Conservation (phyloP, 1,140 invertebrate species). For the Carcinoscorpius rotundicauda region DNA sequence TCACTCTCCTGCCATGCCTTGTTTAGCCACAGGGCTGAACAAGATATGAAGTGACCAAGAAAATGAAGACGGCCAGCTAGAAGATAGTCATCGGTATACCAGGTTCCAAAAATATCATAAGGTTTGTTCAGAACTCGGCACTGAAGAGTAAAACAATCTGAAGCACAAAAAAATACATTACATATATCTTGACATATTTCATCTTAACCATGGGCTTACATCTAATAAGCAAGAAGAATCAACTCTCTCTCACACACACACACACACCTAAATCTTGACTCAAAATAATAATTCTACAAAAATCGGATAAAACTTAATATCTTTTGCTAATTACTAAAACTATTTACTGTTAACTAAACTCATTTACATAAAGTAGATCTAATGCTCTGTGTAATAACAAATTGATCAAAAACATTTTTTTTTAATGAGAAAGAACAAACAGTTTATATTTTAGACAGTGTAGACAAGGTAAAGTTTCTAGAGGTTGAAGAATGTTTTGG, state of each 20-base stretch:
- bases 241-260: too few relatives aligned
- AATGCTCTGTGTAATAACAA: too few relatives aligned
- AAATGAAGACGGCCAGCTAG: conserved; percentile 67
- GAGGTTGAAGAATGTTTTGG: too few relatives aligned
- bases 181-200: too few relatives aligned
- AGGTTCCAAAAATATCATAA: conserved; percentile 79
- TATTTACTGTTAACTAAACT: conserved; percentile 16
- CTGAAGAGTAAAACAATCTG: conserved; percentile 42
- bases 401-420: too few relatives aligned
- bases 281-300: not conserved
- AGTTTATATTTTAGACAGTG: too few relatives aligned
- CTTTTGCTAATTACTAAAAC: not conserved
- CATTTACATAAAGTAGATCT: too few relatives aligned
- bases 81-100: conserved; percentile 72
- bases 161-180: conserved; percentile 11
- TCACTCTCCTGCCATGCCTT: conserved; percentile 61
- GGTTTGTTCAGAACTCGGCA: conserved; percentile 73
- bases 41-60: conserved; percentile 63
- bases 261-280: too few relatives aligned
- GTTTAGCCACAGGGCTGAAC: conserved; percentile 68
- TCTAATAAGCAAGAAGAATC: too few relatives aligned
- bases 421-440: too few relatives aligned
- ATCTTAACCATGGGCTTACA: too few relatives aligned
- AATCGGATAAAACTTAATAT: not conserved
- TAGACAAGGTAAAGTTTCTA: too few relatives aligned